Base-by-base conservation (phyloP, 2,113 vertebrate genomes). In the Peromyscus maniculatus region DNA sequence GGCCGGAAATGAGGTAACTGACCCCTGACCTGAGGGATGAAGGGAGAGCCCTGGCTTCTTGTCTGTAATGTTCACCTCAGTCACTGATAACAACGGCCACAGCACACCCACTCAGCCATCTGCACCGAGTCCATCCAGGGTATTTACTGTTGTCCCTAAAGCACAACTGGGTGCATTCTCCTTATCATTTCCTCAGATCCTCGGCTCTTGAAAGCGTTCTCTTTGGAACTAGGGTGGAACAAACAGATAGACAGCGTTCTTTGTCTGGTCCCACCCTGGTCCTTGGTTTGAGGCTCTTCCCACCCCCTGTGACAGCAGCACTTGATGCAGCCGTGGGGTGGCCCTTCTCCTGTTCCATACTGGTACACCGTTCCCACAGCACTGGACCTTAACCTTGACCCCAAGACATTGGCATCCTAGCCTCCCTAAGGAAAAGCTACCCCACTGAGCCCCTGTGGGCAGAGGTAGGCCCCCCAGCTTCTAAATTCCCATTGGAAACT, bases 11-110 rank as follows among this genome's bases (percentile, higher is more conserved):
- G 33, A 86, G 52, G 15, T 43, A 13, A 67, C 39, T 67, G 84
- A 31, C 43, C 39, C 28, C 39, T 33, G 28, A 6, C 49, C 80
- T 3, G 9, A 8, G 66, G 8, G 24, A 43, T 55, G 31, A 3
- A 71, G 52, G 55, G 26, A 39, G 52, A 86, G 62, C 28, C 36
- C 39, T 74, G 59, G 21, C 39, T 21, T 19, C 21, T 26, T 26
- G 3, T 10, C 0, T 5, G 19, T 8, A 4, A 16, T 28, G 46
- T 72, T 72, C 28, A 86, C 2, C 7, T 1, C 33, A 0, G 43
- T 62, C 84, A 15, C 69, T 79, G 16, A 79, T 19, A 74, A 31
- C 31, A 39, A 31, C 43, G 33, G 33, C 12, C 3, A 21, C 22
- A 3, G 26, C 2, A 1, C 0, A 55, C 39, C 28, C 21, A 7